A percentile compares a stretch with the other conserved stretches of the same genome.
Evolutionary conservation across 2,797 vertebrate genomes (phyloP).

Genomic region (Bovichtus variegatus): DNA sequence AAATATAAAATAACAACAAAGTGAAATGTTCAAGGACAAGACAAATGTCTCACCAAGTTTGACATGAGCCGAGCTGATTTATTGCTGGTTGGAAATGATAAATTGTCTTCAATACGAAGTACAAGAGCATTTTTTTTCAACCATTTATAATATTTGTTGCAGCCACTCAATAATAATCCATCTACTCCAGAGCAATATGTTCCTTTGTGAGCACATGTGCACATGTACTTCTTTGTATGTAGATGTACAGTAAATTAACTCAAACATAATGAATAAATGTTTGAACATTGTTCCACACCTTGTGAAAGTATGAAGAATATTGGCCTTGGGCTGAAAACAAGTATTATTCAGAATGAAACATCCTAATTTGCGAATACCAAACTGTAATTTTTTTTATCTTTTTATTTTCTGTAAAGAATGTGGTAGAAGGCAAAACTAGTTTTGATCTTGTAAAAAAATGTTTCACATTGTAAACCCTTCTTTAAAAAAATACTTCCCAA

Average conservation of each 20-base stretch:
- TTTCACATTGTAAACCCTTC: neutral
- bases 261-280: neutral
- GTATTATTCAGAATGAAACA: neutral
- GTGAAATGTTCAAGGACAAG: neutral
- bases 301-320: no score
- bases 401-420: neutral
- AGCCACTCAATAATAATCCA: neutral
- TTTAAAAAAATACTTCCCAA: neutral
- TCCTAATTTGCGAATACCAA: neutral
- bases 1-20: neutral
- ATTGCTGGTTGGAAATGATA: neutral
- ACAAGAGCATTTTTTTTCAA: slow-evolving; percentile 1
- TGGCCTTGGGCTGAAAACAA: neutral
- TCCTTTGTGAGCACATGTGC: neutral
- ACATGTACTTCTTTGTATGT: neutral
- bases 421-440: neutral
- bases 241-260: neutral
- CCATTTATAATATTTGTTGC: neutral
- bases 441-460: neutral
- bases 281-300: neutral
- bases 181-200: neutral
- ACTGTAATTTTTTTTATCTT: neutral
- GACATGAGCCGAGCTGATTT: neutral
- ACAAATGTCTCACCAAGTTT: neutral
- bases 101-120: neutral